These are phyloP conservation scores for Calvadosia cruxmelitensis DNA, from an alignment of 30 jellyfish, hydroid and myxozoan species.

Conservation along the genomic window DNA sequence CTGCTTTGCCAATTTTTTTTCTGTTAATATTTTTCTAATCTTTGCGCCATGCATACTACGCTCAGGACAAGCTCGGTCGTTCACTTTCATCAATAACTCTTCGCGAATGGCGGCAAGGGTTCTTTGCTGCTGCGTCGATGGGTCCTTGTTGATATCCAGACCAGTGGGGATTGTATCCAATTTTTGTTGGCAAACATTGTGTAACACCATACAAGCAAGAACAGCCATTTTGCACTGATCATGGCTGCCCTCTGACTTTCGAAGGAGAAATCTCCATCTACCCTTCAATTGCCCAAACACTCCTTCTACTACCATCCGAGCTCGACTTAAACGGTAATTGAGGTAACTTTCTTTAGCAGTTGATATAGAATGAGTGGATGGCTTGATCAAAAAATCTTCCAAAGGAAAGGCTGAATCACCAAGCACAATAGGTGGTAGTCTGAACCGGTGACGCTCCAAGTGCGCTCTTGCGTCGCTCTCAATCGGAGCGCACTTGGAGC, in stretches of 20 bases:
- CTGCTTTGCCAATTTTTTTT: too few species aligned
- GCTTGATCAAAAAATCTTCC: slow-evolving; percentile 32
- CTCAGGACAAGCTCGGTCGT: too few species aligned
- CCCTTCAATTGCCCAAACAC: slow-evolving; percentile 40
- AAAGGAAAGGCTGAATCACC: slow-evolving; percentile 71
- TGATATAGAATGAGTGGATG: slow-evolving; percentile 47
- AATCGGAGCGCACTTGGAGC: too few species aligned
- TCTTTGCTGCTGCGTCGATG: slow-evolving; percentile 22
- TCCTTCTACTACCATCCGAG: slow-evolving; percentile 48
- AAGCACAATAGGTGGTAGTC: slow-evolving; percentile 42
- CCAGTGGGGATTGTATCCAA: slow-evolving; percentile 24
- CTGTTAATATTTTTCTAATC: too few species aligned
- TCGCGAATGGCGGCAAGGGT: slow-evolving; percentile 1
- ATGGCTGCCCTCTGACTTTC: slow-evolving; percentile 29
- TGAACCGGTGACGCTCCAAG: too few species aligned
- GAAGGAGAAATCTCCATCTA: slow-evolving; percentile 32
- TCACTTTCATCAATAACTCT: too few species aligned
- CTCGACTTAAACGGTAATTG: slow-evolving; percentile 52
- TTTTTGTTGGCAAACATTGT: slow-evolving; percentile 21
- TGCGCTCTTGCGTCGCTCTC: too few species aligned
- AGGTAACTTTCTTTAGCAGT: slow-evolving; percentile 35
- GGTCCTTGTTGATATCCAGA: slow-evolving; percentile 21
- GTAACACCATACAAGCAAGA: slow-evolving; percentile 41
- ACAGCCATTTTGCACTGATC: slow-evolving; percentile 5
- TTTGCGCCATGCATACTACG: too few species aligned